Evolutionary conservation across 2,888 invertebrate species (phyloP), one percentile per base, ranked within the genome.

Genomic region (Pristionchus fissidentatus): DNA sequence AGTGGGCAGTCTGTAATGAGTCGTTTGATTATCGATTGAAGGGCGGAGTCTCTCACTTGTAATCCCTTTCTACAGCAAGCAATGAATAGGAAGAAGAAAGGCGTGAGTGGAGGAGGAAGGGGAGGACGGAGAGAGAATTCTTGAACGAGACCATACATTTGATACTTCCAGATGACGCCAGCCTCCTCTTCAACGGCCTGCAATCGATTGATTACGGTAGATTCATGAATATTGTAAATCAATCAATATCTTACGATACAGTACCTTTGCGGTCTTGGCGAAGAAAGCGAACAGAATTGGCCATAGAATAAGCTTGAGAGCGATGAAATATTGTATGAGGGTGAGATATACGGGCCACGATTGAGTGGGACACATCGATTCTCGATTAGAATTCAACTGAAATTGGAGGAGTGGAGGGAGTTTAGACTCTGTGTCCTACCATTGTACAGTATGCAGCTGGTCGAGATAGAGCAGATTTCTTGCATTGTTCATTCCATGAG

Each of bases 241-340:
- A 60, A n/a, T 15, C 19, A 60, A 15, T 49, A 15, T 49, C 49
- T 15, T 15, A 1, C 7, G 73, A 73, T 41, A 19, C n/a, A 22
- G 49, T 29, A 87, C 88, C 73, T 90, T 90, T 26, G 91, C 91
- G 7, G 92, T 89, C 60, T 88, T 86, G 83, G 92, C 92, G 85
- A 93, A 93, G 84, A 93, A 88, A 7, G 93, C 93, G 85, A 92
- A 92, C 15, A 93, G 90, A 85, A 93, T 88, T 3, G 93, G 93
- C 87, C 92, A 90, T 7, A 92, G 88, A 80, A 93, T 90, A 38
- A 93, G 87, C 84, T 92, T 92, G 70, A 92, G 85, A 49, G 91
- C 87, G 41, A 89, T 86, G 62, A 89, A 87, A 49, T 88, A 89
- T 55, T 88, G 87, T 10, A 89, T 84, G 62, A 89, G 70, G 32